Evolutionary conservation across 2,797 vertebrate species (phyloP).

Genomic region (Tympanoctomys barrerae): DNA sequence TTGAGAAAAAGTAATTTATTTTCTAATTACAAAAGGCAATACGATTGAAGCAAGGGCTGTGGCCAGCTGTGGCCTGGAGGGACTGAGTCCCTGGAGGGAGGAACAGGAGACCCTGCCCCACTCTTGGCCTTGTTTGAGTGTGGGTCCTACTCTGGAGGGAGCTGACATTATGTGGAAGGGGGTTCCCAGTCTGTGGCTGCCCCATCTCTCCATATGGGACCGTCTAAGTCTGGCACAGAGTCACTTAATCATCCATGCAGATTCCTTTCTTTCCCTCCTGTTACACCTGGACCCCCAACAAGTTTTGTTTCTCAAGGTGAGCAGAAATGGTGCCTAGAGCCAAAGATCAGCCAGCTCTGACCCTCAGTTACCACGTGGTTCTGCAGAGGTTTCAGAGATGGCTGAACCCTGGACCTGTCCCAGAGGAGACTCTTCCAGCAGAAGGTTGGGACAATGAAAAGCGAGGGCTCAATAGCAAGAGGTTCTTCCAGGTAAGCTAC

Average conservation of each 20-base stretch:
- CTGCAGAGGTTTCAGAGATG: background rate
- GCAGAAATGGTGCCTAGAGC: background rate
- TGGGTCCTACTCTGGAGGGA: background rate
- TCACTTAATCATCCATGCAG: background rate
- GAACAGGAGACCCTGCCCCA: background rate
- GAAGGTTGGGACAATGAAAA: background rate
- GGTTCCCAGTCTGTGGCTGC: background rate
- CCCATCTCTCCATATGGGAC: background rate
- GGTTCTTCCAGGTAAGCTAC: background rate
- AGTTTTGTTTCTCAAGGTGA: background rate
- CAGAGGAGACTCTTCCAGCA: background rate
- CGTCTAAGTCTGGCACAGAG: background rate
- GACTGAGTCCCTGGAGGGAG: background rate
- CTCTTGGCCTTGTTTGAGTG: background rate
- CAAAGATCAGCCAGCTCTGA: too few species aligned
- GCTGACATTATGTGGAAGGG: background rate
- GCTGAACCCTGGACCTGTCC: background rate
- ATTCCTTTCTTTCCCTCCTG: background rate
- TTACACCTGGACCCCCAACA: background rate
- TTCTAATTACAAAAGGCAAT: constrained; percentile 90
- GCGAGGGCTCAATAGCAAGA: background rate
- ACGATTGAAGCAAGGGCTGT: constrained; percentile 80
- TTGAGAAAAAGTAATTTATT: constrained; percentile 89
- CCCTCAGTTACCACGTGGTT: background rate
- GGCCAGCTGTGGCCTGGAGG: background rate